Conservation (phyloP, 35 echinoderm and acorn worm genomes). For the Eucidaris tribuloides region DNA sequence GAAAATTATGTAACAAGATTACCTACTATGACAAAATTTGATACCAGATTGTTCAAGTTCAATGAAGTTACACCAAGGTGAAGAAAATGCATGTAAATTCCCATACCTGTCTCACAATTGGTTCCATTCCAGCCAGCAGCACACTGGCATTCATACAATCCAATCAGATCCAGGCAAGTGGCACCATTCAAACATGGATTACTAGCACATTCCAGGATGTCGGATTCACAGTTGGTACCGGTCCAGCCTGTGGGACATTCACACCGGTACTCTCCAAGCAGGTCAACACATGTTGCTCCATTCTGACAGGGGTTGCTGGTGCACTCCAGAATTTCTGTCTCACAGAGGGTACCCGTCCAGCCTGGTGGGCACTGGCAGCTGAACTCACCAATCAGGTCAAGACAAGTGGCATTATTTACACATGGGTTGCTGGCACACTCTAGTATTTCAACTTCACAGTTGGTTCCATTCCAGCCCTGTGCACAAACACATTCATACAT, state of each 20-base stretch:
- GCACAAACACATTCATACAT: slow-evolving; percentile 26
- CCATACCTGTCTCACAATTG: slow-evolving; percentile 19
- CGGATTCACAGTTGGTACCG: background rate
- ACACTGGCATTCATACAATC: slow-evolving; percentile 30
- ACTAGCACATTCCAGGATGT: slow-evolving; percentile 32
- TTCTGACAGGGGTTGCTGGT: slow-evolving; percentile 37
- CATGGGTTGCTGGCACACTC: slow-evolving; percentile 63
- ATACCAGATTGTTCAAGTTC: background rate
- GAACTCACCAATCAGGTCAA: slow-evolving; percentile 39
- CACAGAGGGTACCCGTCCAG: slow-evolving; percentile 38
- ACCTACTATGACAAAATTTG: background rate
- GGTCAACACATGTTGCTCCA: slow-evolving; percentile 45
- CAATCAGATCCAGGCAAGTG: slow-evolving; percentile 9
- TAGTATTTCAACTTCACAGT: slow-evolving; percentile 50
- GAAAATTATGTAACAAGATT: background rate
- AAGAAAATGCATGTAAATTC: background rate
- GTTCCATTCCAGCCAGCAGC: slow-evolving; percentile 18
- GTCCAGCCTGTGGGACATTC: slow-evolving; percentile 11
- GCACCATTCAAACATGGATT: slow-evolving; percentile 59
- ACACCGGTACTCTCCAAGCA: slow-evolving; percentile 22
- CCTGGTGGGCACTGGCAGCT: slow-evolving; percentile 44
- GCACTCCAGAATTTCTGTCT: slow-evolving; percentile 50
- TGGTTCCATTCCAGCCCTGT: background rate
- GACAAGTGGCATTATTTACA: slow-evolving; percentile 64
- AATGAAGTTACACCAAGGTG: background rate